Evolutionary conservation across 2,113 vertebrate genomes (phyloP).

Genomic region (Seriola dumerili): DNA sequence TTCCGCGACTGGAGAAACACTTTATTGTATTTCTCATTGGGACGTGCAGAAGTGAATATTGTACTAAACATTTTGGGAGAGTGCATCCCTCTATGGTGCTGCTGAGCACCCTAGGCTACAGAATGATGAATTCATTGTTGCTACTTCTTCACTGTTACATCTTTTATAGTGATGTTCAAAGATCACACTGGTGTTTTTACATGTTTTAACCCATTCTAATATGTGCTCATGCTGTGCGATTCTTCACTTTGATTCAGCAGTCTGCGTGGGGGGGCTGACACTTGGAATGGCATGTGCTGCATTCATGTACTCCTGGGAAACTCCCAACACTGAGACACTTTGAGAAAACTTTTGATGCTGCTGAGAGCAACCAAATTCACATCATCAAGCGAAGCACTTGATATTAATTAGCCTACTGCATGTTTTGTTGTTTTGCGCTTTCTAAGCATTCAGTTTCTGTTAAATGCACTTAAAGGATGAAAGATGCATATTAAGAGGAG

Average conservation of each 20-base stretch:
- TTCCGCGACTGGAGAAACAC: conserved; percentile 19
- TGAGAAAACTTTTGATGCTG: neutral
- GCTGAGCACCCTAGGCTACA: conserved; percentile 44
- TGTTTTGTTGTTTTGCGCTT: neutral
- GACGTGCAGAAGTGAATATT: conserved; percentile 24
- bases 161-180: conserved; percentile 40
- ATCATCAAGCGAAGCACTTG: neutral
- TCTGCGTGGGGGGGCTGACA: conserved; percentile 9
- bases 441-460: neutral
- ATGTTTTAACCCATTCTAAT: conserved; percentile 35
- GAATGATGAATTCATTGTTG: conserved; percentile 57
- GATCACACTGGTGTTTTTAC: conserved; percentile 33
- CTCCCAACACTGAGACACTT: conserved; percentile 5
- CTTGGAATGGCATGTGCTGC: neutral
- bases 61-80: conserved; percentile 31
- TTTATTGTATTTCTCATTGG: conserved; percentile 19
- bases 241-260: conserved; percentile 17
- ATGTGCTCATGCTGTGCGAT: conserved; percentile 21
- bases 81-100: conserved; percentile 23
- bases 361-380: neutral
- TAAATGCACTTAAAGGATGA: neutral
- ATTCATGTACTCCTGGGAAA: conserved; percentile 9
- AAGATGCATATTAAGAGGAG: neutral
- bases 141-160: conserved; percentile 50
- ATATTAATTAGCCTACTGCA: neutral